Conservation (phyloP, 92 coral and sea anemone genomes). For the Hydrozoanthus gracilis region DNA sequence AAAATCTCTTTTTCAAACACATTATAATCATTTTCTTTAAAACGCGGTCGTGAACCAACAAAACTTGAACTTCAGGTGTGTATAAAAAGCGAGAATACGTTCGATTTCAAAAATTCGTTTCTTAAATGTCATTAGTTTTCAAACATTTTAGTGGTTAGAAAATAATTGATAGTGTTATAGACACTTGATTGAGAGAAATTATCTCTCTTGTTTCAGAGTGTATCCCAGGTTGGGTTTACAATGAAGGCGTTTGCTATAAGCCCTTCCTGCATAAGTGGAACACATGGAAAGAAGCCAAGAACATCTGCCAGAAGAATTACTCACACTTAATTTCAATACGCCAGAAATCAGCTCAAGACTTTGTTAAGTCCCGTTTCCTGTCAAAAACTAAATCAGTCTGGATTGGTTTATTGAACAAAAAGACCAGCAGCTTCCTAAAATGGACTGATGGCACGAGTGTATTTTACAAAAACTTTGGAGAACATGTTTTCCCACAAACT, state of each 20-base stretch:
- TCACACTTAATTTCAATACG: not conserved
- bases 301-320: not conserved
- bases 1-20: no score
- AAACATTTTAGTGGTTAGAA: no score
- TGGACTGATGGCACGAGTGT: conserved; percentile 8
- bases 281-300: not conserved
- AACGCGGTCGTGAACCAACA: no score
- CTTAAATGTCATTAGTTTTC: no score
- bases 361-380: not conserved
- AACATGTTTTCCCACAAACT: not conserved
- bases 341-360: not conserved
- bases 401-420: conserved; percentile 1
- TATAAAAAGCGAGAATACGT: no score
- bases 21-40: no score
- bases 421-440: not conserved
- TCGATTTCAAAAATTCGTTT: no score
- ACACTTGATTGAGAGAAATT: not conserved
- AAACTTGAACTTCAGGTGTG: no score
- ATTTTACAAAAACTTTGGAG: not conserved
- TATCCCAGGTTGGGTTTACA: not conserved
- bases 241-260: conserved; percentile 3
- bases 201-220: not conserved
- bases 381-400: not conserved
- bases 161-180: no score
- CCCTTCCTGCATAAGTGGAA: not conserved